phyloP scores from a whole-genome alignment of 1,140 invertebrate species.

The Drosophila kanapiae region DNA sequence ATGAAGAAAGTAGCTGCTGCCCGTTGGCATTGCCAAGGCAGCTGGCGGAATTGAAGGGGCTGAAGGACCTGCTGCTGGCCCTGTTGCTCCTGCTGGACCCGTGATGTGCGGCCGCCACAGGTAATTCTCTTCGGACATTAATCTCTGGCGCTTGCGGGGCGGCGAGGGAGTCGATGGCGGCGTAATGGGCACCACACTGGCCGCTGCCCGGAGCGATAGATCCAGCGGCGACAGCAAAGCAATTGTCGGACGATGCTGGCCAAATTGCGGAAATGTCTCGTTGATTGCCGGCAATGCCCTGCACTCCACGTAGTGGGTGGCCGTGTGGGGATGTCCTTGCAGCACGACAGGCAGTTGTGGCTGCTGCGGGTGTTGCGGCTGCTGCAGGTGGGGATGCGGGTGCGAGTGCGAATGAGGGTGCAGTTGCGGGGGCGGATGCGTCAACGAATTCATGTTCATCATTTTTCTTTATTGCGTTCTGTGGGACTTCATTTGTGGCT shows the following conservation, averaged over 20 bases:
- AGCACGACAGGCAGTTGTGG: constrained; percentile 7
- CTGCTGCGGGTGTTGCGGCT: constrained; percentile 12
- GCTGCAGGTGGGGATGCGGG: constrained; percentile 22
- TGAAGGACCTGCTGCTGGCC: constrained; percentile 13
- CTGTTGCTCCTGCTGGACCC: constrained; percentile 75
- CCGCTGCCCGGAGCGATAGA: constrained; percentile 86
- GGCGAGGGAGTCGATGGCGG: constrained; percentile 88
- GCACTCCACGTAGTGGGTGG: constrained; percentile 68
- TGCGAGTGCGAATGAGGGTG: constrained; percentile 15
- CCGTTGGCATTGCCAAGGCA: constrained; percentile 22
- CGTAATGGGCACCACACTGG: constrained; percentile 86
- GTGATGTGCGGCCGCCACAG: constrained; percentile 85
- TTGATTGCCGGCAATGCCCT: constrained; percentile 81
- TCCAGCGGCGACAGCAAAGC: constrained; percentile 86
- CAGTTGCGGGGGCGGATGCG: background rate
- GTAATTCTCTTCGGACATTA: constrained; percentile 85
- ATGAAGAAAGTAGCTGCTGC: constrained; percentile 47
- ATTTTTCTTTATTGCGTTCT: constrained; percentile 42
- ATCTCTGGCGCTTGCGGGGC: constrained; percentile 86
- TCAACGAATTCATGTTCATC: constrained; percentile 59
- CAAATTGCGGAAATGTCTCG: constrained; percentile 84
- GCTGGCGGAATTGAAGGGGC: constrained; percentile 12
- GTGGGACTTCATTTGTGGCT: constrained; percentile 14
- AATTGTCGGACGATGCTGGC: constrained; percentile 63
- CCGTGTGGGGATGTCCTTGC: constrained; percentile 27